These are phyloP conservation scores for Sternotherus odoratus DNA, from an alignment of 2,797 vertebrate species.

Conservation along the genomic window DNA sequence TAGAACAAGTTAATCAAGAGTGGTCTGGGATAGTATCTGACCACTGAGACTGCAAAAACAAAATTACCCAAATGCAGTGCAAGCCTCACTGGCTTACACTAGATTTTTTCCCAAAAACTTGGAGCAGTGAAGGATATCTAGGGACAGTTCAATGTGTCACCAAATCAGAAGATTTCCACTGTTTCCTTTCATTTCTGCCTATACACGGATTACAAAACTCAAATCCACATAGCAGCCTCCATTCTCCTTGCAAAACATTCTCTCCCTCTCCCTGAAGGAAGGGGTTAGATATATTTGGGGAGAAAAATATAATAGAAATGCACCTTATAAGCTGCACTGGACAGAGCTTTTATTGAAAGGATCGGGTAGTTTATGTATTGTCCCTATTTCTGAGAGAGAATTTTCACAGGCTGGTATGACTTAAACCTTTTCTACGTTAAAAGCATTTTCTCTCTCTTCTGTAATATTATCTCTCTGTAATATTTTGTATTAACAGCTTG, in stretches of 20 bases:
- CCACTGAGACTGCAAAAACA: neutral
- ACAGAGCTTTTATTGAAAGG: neutral
- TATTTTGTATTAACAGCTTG: neutral
- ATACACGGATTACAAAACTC: neutral
- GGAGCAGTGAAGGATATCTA: neutral
- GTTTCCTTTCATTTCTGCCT: neutral
- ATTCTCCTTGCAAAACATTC: neutral
- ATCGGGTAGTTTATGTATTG: neutral
- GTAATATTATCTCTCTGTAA: neutral
- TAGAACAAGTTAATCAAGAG: neutral
- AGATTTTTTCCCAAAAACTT: neutral
- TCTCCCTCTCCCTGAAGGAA: neutral
- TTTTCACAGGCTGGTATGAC: neutral
- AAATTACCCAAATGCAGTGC: neutral
- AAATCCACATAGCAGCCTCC: neutral
- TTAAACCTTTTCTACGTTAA: neutral
- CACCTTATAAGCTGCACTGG: neutral
- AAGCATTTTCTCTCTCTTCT: neutral
- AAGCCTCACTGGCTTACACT: neutral
- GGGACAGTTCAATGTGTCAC: neutral
- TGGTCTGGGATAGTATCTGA: neutral
- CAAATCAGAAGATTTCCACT: neutral
- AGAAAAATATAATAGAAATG: neutral
- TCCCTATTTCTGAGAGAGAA: neutral
- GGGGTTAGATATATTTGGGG: neutral